phyloP scores from a whole-genome alignment of 1,140 invertebrate genomes.

The Drosophila pseudoobscura region DNA sequence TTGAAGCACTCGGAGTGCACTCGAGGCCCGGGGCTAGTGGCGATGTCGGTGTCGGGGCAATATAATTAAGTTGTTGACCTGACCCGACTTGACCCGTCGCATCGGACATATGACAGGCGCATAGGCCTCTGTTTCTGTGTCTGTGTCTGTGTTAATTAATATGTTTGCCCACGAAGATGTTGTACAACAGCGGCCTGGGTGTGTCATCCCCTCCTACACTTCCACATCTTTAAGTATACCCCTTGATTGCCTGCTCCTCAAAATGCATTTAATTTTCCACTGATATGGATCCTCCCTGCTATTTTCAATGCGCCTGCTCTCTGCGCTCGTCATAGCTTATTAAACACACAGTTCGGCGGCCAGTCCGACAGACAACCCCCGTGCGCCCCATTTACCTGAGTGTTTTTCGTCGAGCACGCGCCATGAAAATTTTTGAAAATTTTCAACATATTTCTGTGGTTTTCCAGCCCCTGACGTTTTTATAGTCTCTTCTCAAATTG shows the following conservation, averaged over 20 bases:
- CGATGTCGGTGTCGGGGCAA: slow-evolving; percentile 14
- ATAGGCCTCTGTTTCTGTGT: slow-evolving; percentile 53
- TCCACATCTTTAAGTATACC: not conserved
- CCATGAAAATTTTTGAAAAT: slow-evolving; percentile 31
- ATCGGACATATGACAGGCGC: slow-evolving; percentile 61
- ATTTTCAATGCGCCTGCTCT: slow-evolving; percentile 45
- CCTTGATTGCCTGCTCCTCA: slow-evolving; percentile 12
- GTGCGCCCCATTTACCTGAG: slow-evolving; percentile 33
- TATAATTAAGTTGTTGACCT: slow-evolving; percentile 75
- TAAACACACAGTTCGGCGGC: slow-evolving; percentile 51
- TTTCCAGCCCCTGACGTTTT: slow-evolving; percentile 65
- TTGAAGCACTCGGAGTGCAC: slow-evolving; percentile 24
- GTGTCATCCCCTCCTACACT: not conserved
- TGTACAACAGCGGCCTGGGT: slow-evolving; percentile 29
- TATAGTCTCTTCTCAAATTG: slow-evolving; percentile 73
- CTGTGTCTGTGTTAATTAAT: slow-evolving; percentile 58
- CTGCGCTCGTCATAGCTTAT: slow-evolving; percentile 63
- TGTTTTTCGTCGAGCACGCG: slow-evolving; percentile 34
- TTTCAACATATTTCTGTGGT: slow-evolving; percentile 62
- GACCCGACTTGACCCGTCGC: slow-evolving; percentile 41
- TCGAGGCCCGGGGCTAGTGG: slow-evolving; percentile 1
- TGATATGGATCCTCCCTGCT: slow-evolving; percentile 51
- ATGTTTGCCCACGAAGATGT: slow-evolving; percentile 59
- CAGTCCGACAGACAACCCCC: slow-evolving; percentile 9
- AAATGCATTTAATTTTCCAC: slow-evolving; percentile 58